Evolutionary conservation across 2,113 vertebrate species (phyloP).

Genomic region (Tenrec ecaudatus): DNA sequence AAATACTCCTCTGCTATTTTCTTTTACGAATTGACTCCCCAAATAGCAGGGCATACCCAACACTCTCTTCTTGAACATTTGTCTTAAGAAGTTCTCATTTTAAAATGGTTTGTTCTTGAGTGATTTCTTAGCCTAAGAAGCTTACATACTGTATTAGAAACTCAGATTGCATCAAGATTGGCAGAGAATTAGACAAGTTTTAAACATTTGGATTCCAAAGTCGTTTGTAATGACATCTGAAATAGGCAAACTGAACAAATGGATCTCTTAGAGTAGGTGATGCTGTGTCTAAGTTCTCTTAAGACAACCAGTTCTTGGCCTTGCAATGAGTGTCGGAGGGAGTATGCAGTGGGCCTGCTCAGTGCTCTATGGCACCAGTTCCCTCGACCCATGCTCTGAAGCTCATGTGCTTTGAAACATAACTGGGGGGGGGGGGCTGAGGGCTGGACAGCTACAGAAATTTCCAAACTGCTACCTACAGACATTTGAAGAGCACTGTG

Average conservation of each 20-base stretch:
- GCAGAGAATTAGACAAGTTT: not conserved
- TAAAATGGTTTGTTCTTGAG: not conserved
- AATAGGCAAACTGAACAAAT: not conserved
- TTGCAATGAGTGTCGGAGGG: not conserved
- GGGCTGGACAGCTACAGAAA: not conserved
- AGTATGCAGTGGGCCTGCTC: not conserved
- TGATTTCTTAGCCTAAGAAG: constrained; percentile 6
- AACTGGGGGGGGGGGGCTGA: not conserved
- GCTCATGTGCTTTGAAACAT: not conserved
- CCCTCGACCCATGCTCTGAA: not conserved
- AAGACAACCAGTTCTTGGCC: not conserved
- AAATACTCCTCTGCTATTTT: constrained; percentile 21
- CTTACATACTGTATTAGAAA: not conserved
- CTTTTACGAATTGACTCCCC: constrained; percentile 49
- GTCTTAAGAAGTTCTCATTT: constrained; percentile 2
- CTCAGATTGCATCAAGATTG: not conserved
- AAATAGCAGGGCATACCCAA: not conserved
- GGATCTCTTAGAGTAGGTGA: not conserved
- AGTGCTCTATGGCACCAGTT: rapidly evolving
- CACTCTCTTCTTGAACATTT: constrained; percentile 34
- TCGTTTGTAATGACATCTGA: not conserved
- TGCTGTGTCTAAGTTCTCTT: not conserved
- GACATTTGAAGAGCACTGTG: not conserved
- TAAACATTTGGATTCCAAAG: not conserved
- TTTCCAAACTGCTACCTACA: not conserved